phyloP scores from a whole-genome alignment of 2,888 invertebrate genomes.

The Andrena haemorrhoa region DNA sequence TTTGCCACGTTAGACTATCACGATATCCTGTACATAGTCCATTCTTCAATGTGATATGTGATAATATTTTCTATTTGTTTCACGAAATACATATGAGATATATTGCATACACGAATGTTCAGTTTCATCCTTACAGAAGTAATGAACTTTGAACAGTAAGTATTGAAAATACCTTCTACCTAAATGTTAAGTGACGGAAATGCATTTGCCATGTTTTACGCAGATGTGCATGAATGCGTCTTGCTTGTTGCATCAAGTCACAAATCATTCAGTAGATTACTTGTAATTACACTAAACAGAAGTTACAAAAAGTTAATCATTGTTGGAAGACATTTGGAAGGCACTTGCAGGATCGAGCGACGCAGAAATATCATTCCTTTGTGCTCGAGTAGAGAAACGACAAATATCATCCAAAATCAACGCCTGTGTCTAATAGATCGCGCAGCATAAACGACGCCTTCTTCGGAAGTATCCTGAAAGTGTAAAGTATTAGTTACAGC shows the following conservation, averaged over 20 bases:
- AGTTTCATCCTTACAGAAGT: not conserved
- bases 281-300: conserved; percentile 6
- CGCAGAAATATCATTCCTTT: conserved; percentile 13
- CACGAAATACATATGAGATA: conserved; percentile 18
- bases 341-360: not conserved
- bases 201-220: conserved; percentile 6
- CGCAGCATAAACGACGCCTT: conserved; percentile 87
- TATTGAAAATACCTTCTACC: conserved; percentile 23
- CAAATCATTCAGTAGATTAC: not conserved
- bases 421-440: conserved; percentile 88
- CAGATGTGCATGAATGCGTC: not conserved
- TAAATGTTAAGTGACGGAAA: not conserved
- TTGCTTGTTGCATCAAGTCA: not conserved
- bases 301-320: not conserved
- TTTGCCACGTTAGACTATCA: conserved; percentile 31
- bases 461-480: conserved; percentile 86
- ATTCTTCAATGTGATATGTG: conserved; percentile 23
- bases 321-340: conserved; percentile 5
- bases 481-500: conserved; percentile 26
- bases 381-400: conserved; percentile 9
- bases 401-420: conserved; percentile 87
- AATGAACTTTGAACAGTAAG: conserved; percentile 31
- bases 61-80: conserved; percentile 16
- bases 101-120: not conserved
- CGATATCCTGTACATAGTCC: conserved; percentile 28